Evolutionary conservation across 2,797 vertebrate species (phyloP), one percentile per base, ranked within the genome.

Genomic region (Danio tinwini): DNA sequence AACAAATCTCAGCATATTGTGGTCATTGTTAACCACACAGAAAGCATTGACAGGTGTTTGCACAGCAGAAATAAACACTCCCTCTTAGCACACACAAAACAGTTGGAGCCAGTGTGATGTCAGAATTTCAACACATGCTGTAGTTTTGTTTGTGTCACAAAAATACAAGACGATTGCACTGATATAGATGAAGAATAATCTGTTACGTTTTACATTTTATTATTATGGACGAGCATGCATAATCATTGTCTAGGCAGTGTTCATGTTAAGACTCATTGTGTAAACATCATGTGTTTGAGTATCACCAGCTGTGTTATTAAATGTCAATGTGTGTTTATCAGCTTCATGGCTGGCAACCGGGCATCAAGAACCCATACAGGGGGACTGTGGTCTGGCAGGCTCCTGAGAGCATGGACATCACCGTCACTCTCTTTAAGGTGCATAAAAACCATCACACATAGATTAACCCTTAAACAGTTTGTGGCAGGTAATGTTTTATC

Each of bases 291-390:
- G 8, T 13, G 29, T 37, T 55, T 42, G 8, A 12, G 5, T 21
- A 21, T 52, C 8, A 61, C 9, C 17, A 49, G 47, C 29, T 40
- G 4, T 64, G 61, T 64, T 76, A 45, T 21, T 12, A 21, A 5
- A 7, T 56, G 58, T 1, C 71, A 10, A 16, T 50, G 40, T n/a
- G 21, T 21, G 69, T 17, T 81, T 2, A 14, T 73, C 80, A 97
- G 96, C 92, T 95, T 70, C 96, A 96, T 88, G 92, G 95, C 85
- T 97, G 96, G 96, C 96, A 96, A 85, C 96, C 96, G 0, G 96
- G 96, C 8, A 97, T 97, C 80, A 91, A 95, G 88, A 96, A 97
- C 87, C 95, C 96, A 0, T 96, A 96, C 89, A 88, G 96, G 80
- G 96, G 96, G 11, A 81, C 92, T 8, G 95, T 96, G 81, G 72